Evolutionary conservation across 2,888 invertebrate species (phyloP).

Genomic region (Plebejus melissa): DNA sequence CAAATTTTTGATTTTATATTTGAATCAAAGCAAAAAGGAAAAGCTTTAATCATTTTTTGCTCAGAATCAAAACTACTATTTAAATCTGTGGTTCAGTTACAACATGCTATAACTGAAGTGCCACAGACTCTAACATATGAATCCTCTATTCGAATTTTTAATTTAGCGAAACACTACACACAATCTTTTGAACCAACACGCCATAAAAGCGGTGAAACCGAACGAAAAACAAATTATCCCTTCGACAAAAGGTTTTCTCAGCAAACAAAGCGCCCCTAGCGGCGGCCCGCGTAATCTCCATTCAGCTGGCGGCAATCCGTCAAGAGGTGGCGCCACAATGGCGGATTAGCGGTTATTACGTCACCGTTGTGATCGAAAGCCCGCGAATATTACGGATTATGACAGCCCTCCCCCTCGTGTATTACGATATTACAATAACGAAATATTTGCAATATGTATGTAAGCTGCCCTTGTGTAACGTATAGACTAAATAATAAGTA

Average conservation of each 20-base stretch:
- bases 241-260: constrained; percentile 50
- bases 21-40: no score
- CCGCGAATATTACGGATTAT: constrained; percentile 74
- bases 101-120: neutral
- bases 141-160: constrained; percentile 4
- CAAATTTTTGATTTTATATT: no score
- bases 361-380: constrained; percentile 74
- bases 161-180: constrained; percentile 26
- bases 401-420: constrained; percentile 54
- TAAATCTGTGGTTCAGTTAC: neutral
- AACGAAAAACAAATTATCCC: constrained; percentile 65
- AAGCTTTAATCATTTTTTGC: no score
- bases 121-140: neutral
- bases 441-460: constrained; percentile 27
- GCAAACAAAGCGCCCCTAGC: constrained; percentile 66
- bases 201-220: constrained; percentile 42
- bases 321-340: constrained; percentile 76
- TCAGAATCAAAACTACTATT: neutral
- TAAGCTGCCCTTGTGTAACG: neutral
- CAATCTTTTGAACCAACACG: constrained; percentile 30
- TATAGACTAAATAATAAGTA: neutral
- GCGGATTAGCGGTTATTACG: constrained; percentile 75
- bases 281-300: constrained; percentile 58
- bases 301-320: constrained; percentile 69
- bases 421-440: constrained; percentile 38